Evolutionary conservation across 2,888 invertebrate genomes (phyloP), one percentile per base, ranked within the genome.

Genomic region (Epirrhoe tristata): DNA sequence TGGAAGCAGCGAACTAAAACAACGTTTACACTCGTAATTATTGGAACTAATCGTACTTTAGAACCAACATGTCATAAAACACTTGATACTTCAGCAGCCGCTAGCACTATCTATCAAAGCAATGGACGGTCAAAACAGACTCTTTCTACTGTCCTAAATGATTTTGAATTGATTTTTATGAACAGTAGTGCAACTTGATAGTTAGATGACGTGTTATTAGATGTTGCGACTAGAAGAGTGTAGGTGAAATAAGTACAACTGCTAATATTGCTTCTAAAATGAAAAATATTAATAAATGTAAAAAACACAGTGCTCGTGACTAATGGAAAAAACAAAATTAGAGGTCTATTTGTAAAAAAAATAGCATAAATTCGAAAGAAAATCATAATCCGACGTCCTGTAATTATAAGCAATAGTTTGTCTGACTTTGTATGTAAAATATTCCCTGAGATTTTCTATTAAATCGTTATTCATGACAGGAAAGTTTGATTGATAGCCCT

Each of bases 1-100:
- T 50, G 89, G 89, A 61, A 91, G 83, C 75, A 93, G 84, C 50
- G 91, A 92, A 73, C 91, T 92, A 86, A 71, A 84, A 84, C 72
- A 73, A 77, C 52, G 66, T 60, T 65, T 39, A 59, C 50, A 54
- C 46, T 43, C 31, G 16, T 53, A 0, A 52, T 31, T 39, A 39
- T 36, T 24, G 14, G 6, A 31, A 12, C 16, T 6, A 43, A 12
- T 14, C 14, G 1, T 5, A 48, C 14, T 16, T 48, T 6, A 7
- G 16, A 6, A 12, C 48, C 48, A 16, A 48, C 14, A 16, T 48
- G 12, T 7, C 14, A 48, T 16, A 48, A 46, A 48, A 12, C 48
- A 16, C 4, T 43, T 1, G 39, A 3, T 43, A 2, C 39, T 10
- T 43, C 12, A 12, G 0, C 1, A 10, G 39, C 12, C 39, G 12